phyloP scores from a whole-genome alignment of 2,888 invertebrate species.

The Tipula vernalis region DNA sequence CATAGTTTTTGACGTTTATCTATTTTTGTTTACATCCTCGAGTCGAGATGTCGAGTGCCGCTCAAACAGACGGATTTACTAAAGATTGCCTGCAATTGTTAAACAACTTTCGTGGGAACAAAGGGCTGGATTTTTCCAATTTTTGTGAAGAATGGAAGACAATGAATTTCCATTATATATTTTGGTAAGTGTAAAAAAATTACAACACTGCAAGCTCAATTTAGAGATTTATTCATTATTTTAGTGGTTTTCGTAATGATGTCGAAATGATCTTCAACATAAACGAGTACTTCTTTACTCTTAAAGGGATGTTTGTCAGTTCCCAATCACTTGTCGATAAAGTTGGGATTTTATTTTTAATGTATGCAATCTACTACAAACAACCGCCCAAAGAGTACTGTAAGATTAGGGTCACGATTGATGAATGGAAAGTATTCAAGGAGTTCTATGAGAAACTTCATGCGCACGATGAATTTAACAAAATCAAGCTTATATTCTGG shows the following conservation, averaged over 20 bases:
- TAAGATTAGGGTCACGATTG: conserved; percentile 15
- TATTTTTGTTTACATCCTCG: not conserved
- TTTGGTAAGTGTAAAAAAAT: conserved; percentile 10
- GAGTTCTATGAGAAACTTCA: conserved; percentile 13
- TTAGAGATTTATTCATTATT: not conserved
- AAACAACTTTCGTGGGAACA: not conserved
- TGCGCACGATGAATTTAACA: not conserved
- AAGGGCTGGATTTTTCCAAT: conserved; percentile 8
- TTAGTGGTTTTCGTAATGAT: not conserved
- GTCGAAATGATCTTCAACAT: conserved; percentile 15
- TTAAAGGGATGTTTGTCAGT: conserved; percentile 12
- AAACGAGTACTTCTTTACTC: conserved; percentile 10
- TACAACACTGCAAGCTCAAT: not conserved
- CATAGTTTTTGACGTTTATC: not conserved
- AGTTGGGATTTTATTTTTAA: conserved; percentile 16
- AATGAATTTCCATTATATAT: conserved; percentile 14
- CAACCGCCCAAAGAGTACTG: conserved; percentile 16
- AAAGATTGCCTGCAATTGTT: conserved; percentile 13
- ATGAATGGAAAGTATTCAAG: conserved; percentile 15
- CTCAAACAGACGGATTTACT: not conserved
- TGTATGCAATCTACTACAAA: conserved; percentile 18
- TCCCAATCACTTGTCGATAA: not conserved
- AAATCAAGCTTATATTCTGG: conserved; percentile 16
- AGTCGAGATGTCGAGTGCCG: not conserved
- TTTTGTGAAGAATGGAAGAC: conserved; percentile 14